Evolutionary conservation across 2,888 invertebrate species (phyloP), one percentile per base, ranked within the genome.

Genomic region (Acrobasis suavella): DNA sequence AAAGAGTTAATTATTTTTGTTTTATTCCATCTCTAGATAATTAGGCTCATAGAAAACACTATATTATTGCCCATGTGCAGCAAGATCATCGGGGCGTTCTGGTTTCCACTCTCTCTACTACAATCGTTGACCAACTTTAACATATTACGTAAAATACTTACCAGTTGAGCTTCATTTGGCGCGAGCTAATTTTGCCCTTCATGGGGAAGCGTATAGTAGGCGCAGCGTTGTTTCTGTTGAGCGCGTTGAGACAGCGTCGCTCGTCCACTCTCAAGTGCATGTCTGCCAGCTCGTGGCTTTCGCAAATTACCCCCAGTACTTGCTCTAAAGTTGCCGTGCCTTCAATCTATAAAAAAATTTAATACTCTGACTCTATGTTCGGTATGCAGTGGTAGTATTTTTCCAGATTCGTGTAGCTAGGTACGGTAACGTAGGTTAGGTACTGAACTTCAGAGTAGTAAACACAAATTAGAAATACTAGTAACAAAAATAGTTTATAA

Each of bases 141-240:
- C 5, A 3, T 22, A 3, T 22, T 22, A 22, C 22, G n/a, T 32
- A 32, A 2, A 14, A 46, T 46, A 46, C 81, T 90, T 91, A 95
- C 95, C 95, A 95, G 77, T 95, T 96, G n/a, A 96, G 92, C 86
- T 97, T 97, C 95, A 96, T 95, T 72, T 95, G 94, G 60, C 93
- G 86, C 1, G 94, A 95, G 76, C 92, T 95, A 54, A 97, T 95
- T 82, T 94, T 95, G 54, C 96, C 96, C 67, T 93, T 93, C 81
- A 96, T 91, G 1, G 96, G 95, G 83, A 94, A 96, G 9, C 96
- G 90, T 65, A 96, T 95, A 0, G 94, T 93, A 0, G 85, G 74
- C 0, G 83, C 81, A 0, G 82, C 67, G 71, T 93, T 94, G 75
- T 94, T 94, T 73, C 94, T 94, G 78, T 96, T 96, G 6, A 97